phyloP scores from a whole-genome alignment of 2,888 invertebrate genomes.

The Cephus pygmeus region DNA sequence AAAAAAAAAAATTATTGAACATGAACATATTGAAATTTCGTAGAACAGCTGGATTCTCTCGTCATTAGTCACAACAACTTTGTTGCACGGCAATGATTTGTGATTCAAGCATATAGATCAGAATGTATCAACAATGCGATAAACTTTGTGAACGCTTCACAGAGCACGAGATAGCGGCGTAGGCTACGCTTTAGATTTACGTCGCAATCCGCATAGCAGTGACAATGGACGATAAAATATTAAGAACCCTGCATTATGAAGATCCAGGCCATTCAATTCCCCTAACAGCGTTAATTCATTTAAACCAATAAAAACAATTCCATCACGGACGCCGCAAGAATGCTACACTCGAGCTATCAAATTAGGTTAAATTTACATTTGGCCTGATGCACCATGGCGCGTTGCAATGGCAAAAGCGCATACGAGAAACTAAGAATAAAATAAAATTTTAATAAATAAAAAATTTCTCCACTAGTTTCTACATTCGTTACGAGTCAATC shows the following conservation, averaged over 20 bases:
- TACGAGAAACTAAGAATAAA: neutral
- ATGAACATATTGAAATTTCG: neutral
- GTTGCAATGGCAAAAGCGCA: neutral
- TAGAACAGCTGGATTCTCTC: neutral
- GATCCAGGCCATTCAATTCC: neutral
- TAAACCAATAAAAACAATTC: neutral
- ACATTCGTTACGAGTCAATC: neutral
- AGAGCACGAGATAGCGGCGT: neutral
- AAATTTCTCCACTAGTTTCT: neutral
- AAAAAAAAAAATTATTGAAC: no score
- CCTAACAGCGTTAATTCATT: neutral
- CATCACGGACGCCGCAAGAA: neutral
- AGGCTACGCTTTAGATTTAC: neutral
- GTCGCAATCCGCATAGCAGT: neutral
- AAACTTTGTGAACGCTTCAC: neutral
- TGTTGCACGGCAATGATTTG: neutral
- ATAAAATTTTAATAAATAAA: neutral
- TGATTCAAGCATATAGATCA: neutral
- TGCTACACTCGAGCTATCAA: neutral
- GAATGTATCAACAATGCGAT: neutral
- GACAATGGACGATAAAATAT: neutral
- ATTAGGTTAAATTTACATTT: conserved; percentile 2
- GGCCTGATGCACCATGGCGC: neutral
- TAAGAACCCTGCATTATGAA: neutral
- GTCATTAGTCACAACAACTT: neutral